Conservation (phyloP, 2,113 vertebrate species). For the Oryctolagus cuniculus region mOryCun1.1 NC_091436.1:20593501-20594000, state of each 20-base stretch:
- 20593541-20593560: no score
- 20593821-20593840: not conserved
- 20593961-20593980: not conserved
- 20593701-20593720: not conserved
- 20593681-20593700: not conserved
- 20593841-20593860: no score
- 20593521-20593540: no score
- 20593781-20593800: not conserved
- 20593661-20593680: not conserved
- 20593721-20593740: not conserved
- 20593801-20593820: not conserved
- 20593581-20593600: not conserved
- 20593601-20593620: not conserved
- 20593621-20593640: not conserved
- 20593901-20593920: not conserved
- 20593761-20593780: not conserved
- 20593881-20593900: not conserved
- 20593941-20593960: fast-evolving
- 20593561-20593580: no score
- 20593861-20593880: not conserved
- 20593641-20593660: not conserved
- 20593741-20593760: not conserved
- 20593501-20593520: no score
- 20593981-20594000: not conserved
- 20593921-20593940: fast-evolving